Percentiles rank a stretch among this genome's conserved stretches.
These are phyloP conservation scores for Chouioia cunea DNA, from an alignment of 2,888 invertebrate species.

Conservation along the genomic window DNA sequence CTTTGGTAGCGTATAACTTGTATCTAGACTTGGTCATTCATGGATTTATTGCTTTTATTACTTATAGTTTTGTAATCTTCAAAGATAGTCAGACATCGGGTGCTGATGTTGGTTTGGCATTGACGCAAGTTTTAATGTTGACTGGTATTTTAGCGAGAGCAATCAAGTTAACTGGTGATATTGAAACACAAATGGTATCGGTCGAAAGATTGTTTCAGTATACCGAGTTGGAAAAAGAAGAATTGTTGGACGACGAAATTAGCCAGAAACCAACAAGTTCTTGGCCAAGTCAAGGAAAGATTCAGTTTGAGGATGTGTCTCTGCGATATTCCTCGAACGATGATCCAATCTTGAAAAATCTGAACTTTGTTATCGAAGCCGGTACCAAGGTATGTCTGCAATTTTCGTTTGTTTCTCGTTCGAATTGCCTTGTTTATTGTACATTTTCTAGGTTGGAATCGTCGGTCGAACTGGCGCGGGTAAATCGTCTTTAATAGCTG, in stretches of 20 bases:
- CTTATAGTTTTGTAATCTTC: slow-evolving; percentile 71
- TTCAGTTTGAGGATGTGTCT: slow-evolving; percentile 71
- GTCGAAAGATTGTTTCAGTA: slow-evolving; percentile 84
- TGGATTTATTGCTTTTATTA: slow-evolving; percentile 73
- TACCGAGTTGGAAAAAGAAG: slow-evolving; percentile 76
- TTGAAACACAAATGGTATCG: slow-evolving; percentile 75
- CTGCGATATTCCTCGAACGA: slow-evolving; percentile 69
- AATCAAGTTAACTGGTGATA: slow-evolving; percentile 77
- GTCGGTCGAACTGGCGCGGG: slow-evolving; percentile 77
- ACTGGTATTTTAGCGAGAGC: slow-evolving; percentile 74
- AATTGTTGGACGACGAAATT: slow-evolving; percentile 73
- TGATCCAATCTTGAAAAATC: slow-evolving; percentile 69
- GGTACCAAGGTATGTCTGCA: slow-evolving; percentile 71
- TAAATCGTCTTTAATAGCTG: slow-evolving; percentile 78
- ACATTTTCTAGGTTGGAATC: slow-evolving; percentile 72
- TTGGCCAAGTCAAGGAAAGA: slow-evolving; percentile 72
- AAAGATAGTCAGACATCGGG: slow-evolving; percentile 68
- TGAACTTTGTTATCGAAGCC: slow-evolving; percentile 71
- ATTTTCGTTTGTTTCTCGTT: no score
- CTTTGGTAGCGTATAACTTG: slow-evolving; percentile 74
- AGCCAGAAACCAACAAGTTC: slow-evolving; percentile 70
- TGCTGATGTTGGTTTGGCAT: slow-evolving; percentile 72
- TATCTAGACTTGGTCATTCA: slow-evolving; percentile 75
- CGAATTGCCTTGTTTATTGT: no score
- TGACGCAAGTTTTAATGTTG: slow-evolving; percentile 71